A percentile compares a stretch with the other conserved stretches of the same genome.
Evolutionary conservation across 2,797 vertebrate species (phyloP).

Genomic region (Poeciliopsis gracilis): DNA sequence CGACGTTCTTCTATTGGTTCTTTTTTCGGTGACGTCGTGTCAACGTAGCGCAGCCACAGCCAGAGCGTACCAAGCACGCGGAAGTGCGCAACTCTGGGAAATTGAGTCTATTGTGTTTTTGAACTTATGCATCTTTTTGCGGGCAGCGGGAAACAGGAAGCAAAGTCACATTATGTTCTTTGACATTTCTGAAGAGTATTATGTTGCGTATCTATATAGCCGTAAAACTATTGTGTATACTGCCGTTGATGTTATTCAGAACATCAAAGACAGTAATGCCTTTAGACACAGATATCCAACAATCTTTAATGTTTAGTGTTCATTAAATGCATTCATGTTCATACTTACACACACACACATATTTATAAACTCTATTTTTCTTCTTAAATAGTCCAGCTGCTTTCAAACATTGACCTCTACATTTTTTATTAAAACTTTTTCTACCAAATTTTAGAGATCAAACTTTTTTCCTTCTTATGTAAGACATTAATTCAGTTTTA

Average conservation of each 20-base stretch:
- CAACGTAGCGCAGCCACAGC: not conserved
- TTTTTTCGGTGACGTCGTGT: slow-evolving; percentile 22
- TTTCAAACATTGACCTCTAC: not conserved
- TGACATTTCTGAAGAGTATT: not conserved
- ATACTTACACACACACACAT: no score
- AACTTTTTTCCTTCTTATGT: not conserved
- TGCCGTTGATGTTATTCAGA: no score
- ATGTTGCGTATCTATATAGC: not conserved
- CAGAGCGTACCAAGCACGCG: not conserved
- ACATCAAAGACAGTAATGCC: no score
- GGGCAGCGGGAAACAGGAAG: not conserved
- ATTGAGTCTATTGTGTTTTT: not conserved
- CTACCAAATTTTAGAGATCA: no score
- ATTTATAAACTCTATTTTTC: not conserved
- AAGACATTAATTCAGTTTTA: not conserved
- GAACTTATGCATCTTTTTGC: not conserved
- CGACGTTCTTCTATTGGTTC: slow-evolving; percentile 64
- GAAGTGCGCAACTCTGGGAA: not conserved
- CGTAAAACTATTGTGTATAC: not conserved
- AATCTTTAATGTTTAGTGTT: no score
- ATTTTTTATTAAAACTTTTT: no score
- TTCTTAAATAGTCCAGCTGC: not conserved
- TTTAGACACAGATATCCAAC: no score
- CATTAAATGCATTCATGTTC: no score
- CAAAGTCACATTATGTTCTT: not conserved